Evolutionary conservation across 1,140 invertebrate genomes (phyloP).

Genomic region (Mercenaria mercenaria): DNA sequence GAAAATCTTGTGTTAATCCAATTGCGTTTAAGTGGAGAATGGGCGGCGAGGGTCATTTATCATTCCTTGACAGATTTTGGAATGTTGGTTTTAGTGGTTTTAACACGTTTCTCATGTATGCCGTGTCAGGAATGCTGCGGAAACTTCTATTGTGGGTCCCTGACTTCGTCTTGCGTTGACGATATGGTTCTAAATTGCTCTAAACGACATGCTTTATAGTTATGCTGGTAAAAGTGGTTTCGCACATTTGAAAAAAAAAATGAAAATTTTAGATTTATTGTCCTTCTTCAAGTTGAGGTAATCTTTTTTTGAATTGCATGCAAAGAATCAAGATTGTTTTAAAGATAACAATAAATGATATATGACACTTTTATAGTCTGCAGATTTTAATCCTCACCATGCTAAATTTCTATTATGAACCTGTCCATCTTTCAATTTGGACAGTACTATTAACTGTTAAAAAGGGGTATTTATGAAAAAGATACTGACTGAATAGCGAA

Average conservation of each 20-base stretch:
- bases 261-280: not conserved
- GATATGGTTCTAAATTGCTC: not conserved
- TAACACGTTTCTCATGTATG: slow-evolving; percentile 12
- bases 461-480: too few relatives aligned
- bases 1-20: slow-evolving; percentile 41
- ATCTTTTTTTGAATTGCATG: too few relatives aligned
- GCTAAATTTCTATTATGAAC: too few relatives aligned
- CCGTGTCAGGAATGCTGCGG: not conserved
- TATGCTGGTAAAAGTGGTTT: slow-evolving; percentile 24
- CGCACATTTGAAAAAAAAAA: slow-evolving; percentile 1
- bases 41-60: slow-evolving; percentile 18
- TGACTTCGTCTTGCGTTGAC: not conserved
- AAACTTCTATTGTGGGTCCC: not conserved
- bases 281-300: too few relatives aligned
- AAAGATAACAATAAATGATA: too few relatives aligned
- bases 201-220: not conserved
- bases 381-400: too few relatives aligned
- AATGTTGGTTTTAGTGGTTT: slow-evolving; percentile 49
- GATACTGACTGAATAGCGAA: too few relatives aligned
- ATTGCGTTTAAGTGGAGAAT: slow-evolving; percentile 44
- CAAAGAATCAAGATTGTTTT: too few relatives aligned
- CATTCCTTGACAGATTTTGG: slow-evolving; percentile 14
- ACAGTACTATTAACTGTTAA: too few relatives aligned
- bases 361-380: too few relatives aligned
- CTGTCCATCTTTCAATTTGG: too few relatives aligned